Evolutionary conservation across 2,797 vertebrate species (phyloP).

Genomic region (Astyanax mexicanus): DNA sequence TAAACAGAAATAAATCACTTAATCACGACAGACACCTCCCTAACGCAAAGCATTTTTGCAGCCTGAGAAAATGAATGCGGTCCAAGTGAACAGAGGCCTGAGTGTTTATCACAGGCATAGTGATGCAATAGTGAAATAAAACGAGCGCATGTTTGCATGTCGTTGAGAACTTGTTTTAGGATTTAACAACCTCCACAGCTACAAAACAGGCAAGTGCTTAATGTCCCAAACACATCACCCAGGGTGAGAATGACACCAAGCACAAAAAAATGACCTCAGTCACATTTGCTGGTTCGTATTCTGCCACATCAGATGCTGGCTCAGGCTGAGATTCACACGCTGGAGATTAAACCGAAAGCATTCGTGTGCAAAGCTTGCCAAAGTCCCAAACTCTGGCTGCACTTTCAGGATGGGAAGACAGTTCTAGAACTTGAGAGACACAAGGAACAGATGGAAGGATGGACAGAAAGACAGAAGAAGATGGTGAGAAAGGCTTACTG

Average conservation of each 20-base stretch:
- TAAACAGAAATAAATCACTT: background rate
- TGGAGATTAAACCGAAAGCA: background rate
- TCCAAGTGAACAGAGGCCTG: slow-evolving; percentile 20
- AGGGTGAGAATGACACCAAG: background rate
- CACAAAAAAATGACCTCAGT: background rate
- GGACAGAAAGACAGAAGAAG: background rate
- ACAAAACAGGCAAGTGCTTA: slow-evolving; percentile 14
- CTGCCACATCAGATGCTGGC: background rate
- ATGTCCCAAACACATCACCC: slow-evolving; percentile 23
- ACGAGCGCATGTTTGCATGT: slow-evolving; percentile 7
- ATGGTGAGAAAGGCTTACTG: slow-evolving; percentile 82
- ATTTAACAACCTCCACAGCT: too few relatives aligned
- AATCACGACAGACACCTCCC: too few relatives aligned
- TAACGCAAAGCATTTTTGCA: slow-evolving; percentile 12
- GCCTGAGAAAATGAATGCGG: background rate
- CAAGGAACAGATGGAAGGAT: background rate
- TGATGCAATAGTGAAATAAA: slow-evolving; percentile 25
- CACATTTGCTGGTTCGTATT: background rate
- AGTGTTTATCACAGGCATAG: slow-evolving; percentile 1
- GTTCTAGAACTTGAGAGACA: slow-evolving; percentile 15
- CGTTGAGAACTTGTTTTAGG: too few relatives aligned
- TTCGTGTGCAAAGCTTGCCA: background rate
- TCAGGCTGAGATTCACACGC: background rate
- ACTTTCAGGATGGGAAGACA: slow-evolving; percentile 14
- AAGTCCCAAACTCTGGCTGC: background rate